phyloP scores from a whole-genome alignment of 2,797 vertebrate species.

The Xyrichtys novacula region DNA sequence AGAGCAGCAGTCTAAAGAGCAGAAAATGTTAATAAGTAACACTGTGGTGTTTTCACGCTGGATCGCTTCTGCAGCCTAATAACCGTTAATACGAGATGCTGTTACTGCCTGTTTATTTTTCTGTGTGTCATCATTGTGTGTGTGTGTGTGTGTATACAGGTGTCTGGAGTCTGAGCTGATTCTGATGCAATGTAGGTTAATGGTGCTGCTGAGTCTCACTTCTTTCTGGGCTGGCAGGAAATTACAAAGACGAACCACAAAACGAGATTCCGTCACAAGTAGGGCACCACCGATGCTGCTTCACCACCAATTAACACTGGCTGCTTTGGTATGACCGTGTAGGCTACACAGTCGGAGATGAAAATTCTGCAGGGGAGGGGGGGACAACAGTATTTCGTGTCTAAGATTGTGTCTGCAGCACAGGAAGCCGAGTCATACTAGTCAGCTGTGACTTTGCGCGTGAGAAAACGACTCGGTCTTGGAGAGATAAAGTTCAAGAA shows the following conservation, averaged over 20 bases:
- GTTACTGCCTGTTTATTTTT: conserved; percentile 3
- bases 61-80: not conserved
- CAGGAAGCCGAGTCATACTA: conserved; percentile 41
- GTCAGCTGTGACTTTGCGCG: conserved; percentile 12
- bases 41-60: not conserved
- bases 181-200: conserved; percentile 46
- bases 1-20: conserved; percentile 13
- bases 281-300: conserved; percentile 6
- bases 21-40: conserved; percentile 19
- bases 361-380: no score
- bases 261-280: conserved; percentile 39
- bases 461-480: conserved; percentile 7
- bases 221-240: conserved; percentile 58
- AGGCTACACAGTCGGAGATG: no score
- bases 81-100: not conserved
- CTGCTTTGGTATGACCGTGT: no score
- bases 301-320: not conserved
- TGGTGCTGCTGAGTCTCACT: conserved; percentile 31
- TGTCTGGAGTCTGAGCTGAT: conserved; percentile 6
- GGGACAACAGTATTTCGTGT: not conserved
- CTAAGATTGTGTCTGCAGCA: not conserved
- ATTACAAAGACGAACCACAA: conserved; percentile 40
- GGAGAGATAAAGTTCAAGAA: not conserved
- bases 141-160: not conserved
- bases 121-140: not conserved